These are phyloP conservation scores for Hypselothyrea guttata DNA, from an alignment of 2,888 invertebrate species.

Conservation along the genomic window DNA sequence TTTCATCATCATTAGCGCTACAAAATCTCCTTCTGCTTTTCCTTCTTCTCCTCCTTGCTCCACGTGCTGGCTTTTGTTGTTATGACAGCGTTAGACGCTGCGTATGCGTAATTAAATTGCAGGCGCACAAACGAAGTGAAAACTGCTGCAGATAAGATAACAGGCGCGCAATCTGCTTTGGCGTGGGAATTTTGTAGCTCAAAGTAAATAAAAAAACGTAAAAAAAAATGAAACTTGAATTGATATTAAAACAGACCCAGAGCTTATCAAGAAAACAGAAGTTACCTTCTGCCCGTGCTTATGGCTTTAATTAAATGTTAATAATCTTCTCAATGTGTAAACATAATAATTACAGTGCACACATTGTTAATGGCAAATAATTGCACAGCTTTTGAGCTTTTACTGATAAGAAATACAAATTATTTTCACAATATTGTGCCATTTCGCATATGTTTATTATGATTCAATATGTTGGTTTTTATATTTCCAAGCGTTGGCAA, in stretches of 20 bases:
- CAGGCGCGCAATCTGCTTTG: background rate
- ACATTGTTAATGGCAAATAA: conserved; percentile 10
- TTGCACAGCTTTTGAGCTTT: too few relatives aligned
- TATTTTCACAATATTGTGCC: background rate
- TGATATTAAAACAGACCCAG: conserved; percentile 5
- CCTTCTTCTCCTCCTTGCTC: too few relatives aligned
- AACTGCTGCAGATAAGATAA: conserved; percentile 37
- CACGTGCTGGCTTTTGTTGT: too few relatives aligned
- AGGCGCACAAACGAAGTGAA: background rate
- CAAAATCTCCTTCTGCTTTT: background rate
- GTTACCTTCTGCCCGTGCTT: conserved; percentile 13
- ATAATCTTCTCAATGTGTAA: too few relatives aligned
- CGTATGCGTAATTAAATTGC: conserved; percentile 53
- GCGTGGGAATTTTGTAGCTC: conserved; percentile 25
- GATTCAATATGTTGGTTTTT: too few relatives aligned
- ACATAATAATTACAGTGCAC: background rate
- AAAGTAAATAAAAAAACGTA: too few relatives aligned
- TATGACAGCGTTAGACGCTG: conserved; percentile 28
- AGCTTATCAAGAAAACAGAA: conserved; percentile 10
- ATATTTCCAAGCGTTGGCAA: too few relatives aligned
- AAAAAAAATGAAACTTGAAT: too few relatives aligned
- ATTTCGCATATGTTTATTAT: too few relatives aligned
- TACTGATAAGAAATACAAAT: background rate
- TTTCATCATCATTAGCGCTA: conserved; percentile 51
- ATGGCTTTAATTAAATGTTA: conserved; percentile 32